Evolutionary conservation across 2,888 invertebrate genomes (phyloP), one percentile per base, ranked within the genome.

Genomic region (Psylliodes chrysocephalus): DNA sequence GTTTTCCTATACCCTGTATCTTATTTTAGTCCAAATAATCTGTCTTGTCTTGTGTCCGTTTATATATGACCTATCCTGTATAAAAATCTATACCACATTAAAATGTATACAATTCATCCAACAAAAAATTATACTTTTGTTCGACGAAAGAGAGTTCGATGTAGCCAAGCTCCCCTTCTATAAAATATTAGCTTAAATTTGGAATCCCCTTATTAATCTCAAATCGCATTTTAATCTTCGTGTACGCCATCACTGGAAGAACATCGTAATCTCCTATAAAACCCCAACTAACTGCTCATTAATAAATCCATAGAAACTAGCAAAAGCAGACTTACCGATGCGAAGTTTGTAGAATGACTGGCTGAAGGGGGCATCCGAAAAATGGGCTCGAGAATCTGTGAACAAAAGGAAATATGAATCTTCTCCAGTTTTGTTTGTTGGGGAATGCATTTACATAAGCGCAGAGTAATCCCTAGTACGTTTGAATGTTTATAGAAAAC

Each of bases 361-460:
- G 30, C 42, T 54, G 38, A 28, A 42, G 54, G 59, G 63, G 40
- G 52, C 49, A 47, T 46, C 35, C 54, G 47, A 59, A 63, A 63
- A 40, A 59, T 46, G 53, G 53, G 30, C 59, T 57, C 33, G 59
- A 19, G 38, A 53, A 54, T 63, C 63, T 57, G 63, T 47, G 44
- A 60, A 68, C 67, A 65, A 68, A 65, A 57, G 57, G 60, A 57
- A 65, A 64, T 64, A 60, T 62, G 67, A 64, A 60, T 68, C 62
- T 63, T 55, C 40, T 14, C 49, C 53, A 60, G 60, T n/a, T n/a
- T n/a, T n/a, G n/a, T n/a, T n/a, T n/a, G n/a, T 52, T 63, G 40
- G 64, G 28, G 47, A 55, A 66, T 44, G 60, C 62, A 66, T 66
- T 69, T 67, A 65, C 67, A 67, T 65, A 69, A 67, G 65, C 63